Base-by-base conservation (phyloP, 2,888 invertebrate species). In the Hecatera dysodea region DNA sequence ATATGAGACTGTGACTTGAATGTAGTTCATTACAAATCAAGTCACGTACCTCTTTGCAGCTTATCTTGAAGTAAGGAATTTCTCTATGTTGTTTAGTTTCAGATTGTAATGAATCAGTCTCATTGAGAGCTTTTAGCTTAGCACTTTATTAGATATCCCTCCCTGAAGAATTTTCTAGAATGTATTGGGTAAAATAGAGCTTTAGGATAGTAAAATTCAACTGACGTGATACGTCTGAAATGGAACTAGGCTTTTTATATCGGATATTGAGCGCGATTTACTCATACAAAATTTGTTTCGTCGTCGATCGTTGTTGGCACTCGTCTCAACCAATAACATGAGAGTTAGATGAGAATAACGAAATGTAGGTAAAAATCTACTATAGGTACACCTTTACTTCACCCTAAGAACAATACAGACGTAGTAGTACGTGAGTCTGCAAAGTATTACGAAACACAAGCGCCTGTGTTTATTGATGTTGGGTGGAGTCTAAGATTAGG, bases 11-110 rank as follows among this genome's bases (percentile, higher is more conserved):
- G 22, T 72, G 33, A 36, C 24, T 53, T 48, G 57, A 78, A 71
- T 62, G 44, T 33, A 44, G 24, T 78, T 71, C 52, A 78, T 63
- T 62, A 70, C 19, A 46, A 59, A 62, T 22, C 46, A 39, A 15
- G 42, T 71, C 62, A 71, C 57, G 46, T 57, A 33, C 52, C 24
- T 46, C 50, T 46, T 52, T 7, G 15, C n/a, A 7, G 22, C 22
- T 44, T 33, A 36, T 67, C 48, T 52, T 46, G 1, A 24, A 67
- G 15, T 42, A 15, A 22, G 19, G 36, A 52, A 46, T 50, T 19
- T 57, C n/a, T 56, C 9, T 33, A 22, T 39, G 27, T 53, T 39
- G 15, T 53, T 67, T 57, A 29, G 29, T 33, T 27, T 39, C 33
- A 71, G 19, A 42, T 22, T 27, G 29, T 27, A 44, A 57, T 70